Evolutionary conservation across 92 coral and sea anemone genomes (phyloP).

Genomic region (Epizoanthus scotinus): DNA sequence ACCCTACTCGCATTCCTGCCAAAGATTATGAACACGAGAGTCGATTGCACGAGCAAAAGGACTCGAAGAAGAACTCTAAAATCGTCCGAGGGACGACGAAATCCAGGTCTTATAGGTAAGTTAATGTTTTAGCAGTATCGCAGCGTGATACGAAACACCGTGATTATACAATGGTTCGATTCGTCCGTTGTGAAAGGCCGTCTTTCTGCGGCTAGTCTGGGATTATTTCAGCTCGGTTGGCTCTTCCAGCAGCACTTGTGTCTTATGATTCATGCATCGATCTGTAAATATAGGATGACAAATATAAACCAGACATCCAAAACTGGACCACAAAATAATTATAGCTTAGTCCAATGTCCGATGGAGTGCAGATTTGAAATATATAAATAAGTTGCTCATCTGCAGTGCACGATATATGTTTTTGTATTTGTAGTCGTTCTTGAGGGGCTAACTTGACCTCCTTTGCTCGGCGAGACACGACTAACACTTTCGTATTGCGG

Average conservation of each 20-base stretch:
- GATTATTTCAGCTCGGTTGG: not conserved
- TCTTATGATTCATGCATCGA: too few relatives aligned
- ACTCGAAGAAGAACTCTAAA: conserved; percentile 26
- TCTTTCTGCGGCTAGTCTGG: not conserved
- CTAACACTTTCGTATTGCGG: conserved; percentile 8
- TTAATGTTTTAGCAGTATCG: conserved; percentile 29
- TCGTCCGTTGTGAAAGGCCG: conserved; percentile 1
- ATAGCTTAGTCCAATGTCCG: too few relatives aligned
- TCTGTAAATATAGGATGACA: too few relatives aligned
- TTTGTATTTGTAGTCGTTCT: not conserved
- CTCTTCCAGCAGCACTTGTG: not conserved
- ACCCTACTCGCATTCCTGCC: not conserved
- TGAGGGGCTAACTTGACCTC: not conserved
- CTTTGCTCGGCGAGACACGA: not conserved
- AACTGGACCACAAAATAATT: too few relatives aligned
- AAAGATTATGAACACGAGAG: conserved; percentile 7
- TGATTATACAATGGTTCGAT: conserved; percentile 4
- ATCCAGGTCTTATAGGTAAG: conserved; percentile 42
- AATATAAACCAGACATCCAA: too few relatives aligned
- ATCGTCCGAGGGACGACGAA: conserved; percentile 34
- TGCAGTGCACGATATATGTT: not conserved
- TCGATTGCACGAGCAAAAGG: conserved; percentile 9
- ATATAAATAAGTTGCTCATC: too few relatives aligned
- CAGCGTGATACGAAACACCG: conserved; percentile 36
- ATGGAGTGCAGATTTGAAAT: too few relatives aligned